Evolutionary conservation across 2,888 invertebrate species (phyloP).

Genomic region (Automeris io): DNA sequence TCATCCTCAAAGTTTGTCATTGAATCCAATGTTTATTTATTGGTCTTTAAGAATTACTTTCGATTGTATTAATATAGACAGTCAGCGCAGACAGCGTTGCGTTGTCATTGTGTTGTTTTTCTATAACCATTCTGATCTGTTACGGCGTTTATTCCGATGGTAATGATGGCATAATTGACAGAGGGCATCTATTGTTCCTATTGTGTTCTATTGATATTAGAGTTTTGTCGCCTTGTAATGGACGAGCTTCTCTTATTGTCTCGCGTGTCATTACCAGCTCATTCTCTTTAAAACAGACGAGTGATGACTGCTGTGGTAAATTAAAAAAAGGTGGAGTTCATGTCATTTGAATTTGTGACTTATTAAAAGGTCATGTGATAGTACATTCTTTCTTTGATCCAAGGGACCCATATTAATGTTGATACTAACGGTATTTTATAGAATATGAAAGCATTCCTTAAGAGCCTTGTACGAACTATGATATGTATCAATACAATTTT

Average conservation of each 20-base stretch:
- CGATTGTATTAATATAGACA: constrained; percentile 22
- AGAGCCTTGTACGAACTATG: no score
- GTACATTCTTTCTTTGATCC: no score
- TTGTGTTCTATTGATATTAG: constrained; percentile 71
- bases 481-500: no score
- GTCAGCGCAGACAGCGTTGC: constrained; percentile 30
- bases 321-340: constrained; percentile 65
- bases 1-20: constrained; percentile 29
- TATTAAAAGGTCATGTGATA: constrained; percentile 2
- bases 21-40: constrained; percentile 35
- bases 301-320: constrained; percentile 45
- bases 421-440: no score
- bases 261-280: constrained; percentile 44
- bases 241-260: constrained; percentile 60
- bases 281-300: constrained; percentile 44
- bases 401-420: no score
- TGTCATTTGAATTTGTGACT: constrained; percentile 40
- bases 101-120: constrained; percentile 63
- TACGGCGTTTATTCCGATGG: constrained; percentile 71
- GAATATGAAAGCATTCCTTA: no score
- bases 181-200: constrained; percentile 72
- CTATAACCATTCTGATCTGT: constrained; percentile 64
- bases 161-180: constrained; percentile 77
- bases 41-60: constrained; percentile 40
- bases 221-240: constrained; percentile 75